A percentile compares a stretch with the other conserved stretches of the same genome.
Evolutionary conservation across 1,140 invertebrate genomes (phyloP).

Genomic region (Trinorchestia longiramus): DNA sequence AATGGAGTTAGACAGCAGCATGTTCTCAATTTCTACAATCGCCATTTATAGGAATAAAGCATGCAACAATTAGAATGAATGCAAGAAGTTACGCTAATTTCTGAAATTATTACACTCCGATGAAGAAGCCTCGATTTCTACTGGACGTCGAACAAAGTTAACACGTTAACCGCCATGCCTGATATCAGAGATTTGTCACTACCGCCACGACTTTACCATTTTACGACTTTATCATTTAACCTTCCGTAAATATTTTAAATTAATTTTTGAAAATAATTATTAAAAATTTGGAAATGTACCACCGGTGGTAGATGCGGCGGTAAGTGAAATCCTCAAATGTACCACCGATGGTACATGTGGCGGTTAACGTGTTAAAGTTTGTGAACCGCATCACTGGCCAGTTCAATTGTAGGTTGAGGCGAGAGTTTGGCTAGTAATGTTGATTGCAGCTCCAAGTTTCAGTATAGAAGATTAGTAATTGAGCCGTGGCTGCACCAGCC

Average conservation of each 20-base stretch:
- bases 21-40: not conserved
- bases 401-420: not conserved
- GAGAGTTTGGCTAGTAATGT: slow-evolving; percentile 31
- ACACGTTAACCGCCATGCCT: too few relatives aligned
- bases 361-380: too few relatives aligned
- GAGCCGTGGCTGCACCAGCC: not conserved
- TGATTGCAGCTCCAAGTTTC: slow-evolving; percentile 35
- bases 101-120: not conserved
- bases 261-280: too few relatives aligned
- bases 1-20: not conserved
- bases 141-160: not conserved
- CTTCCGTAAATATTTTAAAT: too few relatives aligned
- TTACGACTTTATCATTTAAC: too few relatives aligned
- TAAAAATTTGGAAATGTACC: too few relatives aligned
- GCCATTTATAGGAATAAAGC: not conserved
- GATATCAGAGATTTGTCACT: too few relatives aligned
- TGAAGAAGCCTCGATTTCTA: not conserved
- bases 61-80: not conserved
- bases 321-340: too few relatives aligned
- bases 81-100: not conserved
- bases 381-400: not conserved
- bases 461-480: not conserved
- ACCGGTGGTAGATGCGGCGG: too few relatives aligned
- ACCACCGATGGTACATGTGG: too few relatives aligned
- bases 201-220: too few relatives aligned